These are phyloP conservation scores for Cantharis flavilabris DNA, from an alignment of 2,888 invertebrate genomes.

Conservation along the genomic window DNA sequence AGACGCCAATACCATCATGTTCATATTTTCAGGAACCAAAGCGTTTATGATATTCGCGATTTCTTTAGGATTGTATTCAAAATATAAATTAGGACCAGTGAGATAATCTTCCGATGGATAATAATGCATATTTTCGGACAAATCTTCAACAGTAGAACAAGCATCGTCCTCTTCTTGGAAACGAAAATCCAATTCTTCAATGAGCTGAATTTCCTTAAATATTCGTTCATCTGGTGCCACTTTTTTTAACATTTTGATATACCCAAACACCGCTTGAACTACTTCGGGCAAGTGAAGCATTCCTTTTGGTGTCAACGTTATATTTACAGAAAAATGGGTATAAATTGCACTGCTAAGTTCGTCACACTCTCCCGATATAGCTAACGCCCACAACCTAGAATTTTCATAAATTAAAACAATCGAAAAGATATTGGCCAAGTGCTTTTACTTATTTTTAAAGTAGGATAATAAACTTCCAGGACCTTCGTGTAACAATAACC, in stretches of 20 bases:
- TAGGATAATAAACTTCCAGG: conserved; percentile 81
- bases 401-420: neutral
- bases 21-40: conserved; percentile 68
- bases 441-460: conserved; percentile 68
- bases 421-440: neutral
- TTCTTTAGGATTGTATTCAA: conserved; percentile 75
- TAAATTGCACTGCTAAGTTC: conserved; percentile 81
- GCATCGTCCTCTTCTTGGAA: conserved; percentile 74
- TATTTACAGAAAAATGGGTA: conserved; percentile 72
- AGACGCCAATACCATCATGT: conserved; percentile 72
- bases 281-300: conserved; percentile 64
- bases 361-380: conserved; percentile 73
- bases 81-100: conserved; percentile 74
- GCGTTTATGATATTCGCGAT: conserved; percentile 60
- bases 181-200: conserved; percentile 75
- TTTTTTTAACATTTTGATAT: conserved; percentile 71
- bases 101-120: conserved; percentile 80
- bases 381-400: conserved; percentile 76
- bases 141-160: conserved; percentile 75
- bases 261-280: conserved; percentile 77
- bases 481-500: conserved; percentile 86
- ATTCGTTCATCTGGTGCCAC: conserved; percentile 71
- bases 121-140: conserved; percentile 79
- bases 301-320: conserved; percentile 80
- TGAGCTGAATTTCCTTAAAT: conserved; percentile 73